phyloP scores from a whole-genome alignment of 2,797 vertebrate species.

The Melanotaenia parkinsoni region DNA sequence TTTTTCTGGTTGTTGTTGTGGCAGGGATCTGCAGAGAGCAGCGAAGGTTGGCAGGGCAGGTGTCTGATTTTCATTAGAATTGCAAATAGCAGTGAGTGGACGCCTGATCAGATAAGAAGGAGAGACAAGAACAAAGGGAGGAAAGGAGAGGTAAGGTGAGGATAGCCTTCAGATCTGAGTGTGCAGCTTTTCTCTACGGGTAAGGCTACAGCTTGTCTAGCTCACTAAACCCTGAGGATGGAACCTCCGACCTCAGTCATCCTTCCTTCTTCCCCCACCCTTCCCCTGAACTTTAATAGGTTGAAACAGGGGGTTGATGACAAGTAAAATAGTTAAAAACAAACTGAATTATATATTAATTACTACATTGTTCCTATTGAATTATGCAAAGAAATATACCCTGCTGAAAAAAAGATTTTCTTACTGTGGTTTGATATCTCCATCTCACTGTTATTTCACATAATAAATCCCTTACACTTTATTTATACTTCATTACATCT shows the following conservation, averaged over 20 bases:
- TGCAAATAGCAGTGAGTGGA: constrained; percentile 87
- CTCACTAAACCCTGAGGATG: constrained; percentile 53
- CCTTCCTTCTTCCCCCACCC: constrained; percentile 18
- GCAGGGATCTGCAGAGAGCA: constrained; percentile 75
- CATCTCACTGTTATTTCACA: constrained; percentile 29
- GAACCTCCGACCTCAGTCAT: constrained; percentile 35
- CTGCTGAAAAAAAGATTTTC: too few species aligned
- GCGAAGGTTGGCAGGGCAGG: constrained; percentile 88
- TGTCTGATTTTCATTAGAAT: constrained; percentile 97
- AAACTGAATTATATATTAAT: constrained; percentile 31
- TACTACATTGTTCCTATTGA: constrained; percentile 14
- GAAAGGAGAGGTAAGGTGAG: constrained; percentile 19
- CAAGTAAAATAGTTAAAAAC: constrained; percentile 6
- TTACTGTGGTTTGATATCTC: constrained; percentile 11
- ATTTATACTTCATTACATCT: constrained; percentile 18
- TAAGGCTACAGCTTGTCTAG: constrained; percentile 57
- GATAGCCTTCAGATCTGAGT: constrained; percentile 57
- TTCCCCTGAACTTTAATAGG: constrained; percentile 20
- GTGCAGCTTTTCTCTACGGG: constrained; percentile 56
- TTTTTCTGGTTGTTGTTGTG: constrained; percentile 69
- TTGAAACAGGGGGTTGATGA: neutral
- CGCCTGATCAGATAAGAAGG: constrained; percentile 87
- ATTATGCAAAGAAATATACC: neutral
- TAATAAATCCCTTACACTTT: too few species aligned
- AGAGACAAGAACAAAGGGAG: constrained; percentile 60